phyloP scores from a whole-genome alignment of 1,140 invertebrate genomes.

The Eurosta solidaginis region DNA sequence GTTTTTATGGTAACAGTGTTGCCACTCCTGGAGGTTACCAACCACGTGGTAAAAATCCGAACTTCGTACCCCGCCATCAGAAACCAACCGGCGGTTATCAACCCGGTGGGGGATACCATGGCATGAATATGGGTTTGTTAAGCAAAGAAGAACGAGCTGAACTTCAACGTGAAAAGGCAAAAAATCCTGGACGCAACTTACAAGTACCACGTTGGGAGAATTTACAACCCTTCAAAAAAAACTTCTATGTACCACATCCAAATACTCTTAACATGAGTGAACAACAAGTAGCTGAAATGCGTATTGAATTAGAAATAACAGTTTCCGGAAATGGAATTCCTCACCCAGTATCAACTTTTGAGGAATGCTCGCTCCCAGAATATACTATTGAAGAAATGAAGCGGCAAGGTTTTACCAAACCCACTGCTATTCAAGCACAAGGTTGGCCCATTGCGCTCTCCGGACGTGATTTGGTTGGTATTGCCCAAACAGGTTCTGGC shows the following conservation, averaged over 20 bases:
- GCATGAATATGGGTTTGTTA: slow-evolving; percentile 49
- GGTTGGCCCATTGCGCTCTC: slow-evolving; percentile 92
- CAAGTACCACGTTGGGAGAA: slow-evolving; percentile 87
- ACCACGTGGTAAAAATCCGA: slow-evolving; percentile 51
- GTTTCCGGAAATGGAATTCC: slow-evolving; percentile 82
- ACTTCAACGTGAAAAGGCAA: slow-evolving; percentile 67
- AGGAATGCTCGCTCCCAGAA: slow-evolving; percentile 87
- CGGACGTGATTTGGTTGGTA: slow-evolving; percentile 90
- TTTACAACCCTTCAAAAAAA: slow-evolving; percentile 84
- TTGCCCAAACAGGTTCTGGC: slow-evolving; percentile 93
- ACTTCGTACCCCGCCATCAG: slow-evolving; percentile 50
- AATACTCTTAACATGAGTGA: slow-evolving; percentile 73
- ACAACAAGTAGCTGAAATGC: slow-evolving; percentile 76
- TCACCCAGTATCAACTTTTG: slow-evolving; percentile 83
- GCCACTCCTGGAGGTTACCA: slow-evolving; percentile 38
- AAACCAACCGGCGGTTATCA: slow-evolving; percentile 49
- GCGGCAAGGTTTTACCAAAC: slow-evolving; percentile 82
- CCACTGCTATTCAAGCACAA: slow-evolving; percentile 86
- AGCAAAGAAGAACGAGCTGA: slow-evolving; percentile 62
- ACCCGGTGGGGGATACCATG: slow-evolving; percentile 33
- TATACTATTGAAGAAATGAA: slow-evolving; percentile 78
- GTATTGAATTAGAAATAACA: slow-evolving; percentile 81
- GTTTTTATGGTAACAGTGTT: slow-evolving; percentile 41
- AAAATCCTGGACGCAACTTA: slow-evolving; percentile 77
- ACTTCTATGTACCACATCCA: slow-evolving; percentile 87